phyloP scores from a whole-genome alignment of 2,797 vertebrate genomes.

The Bufotes viridis region DNA sequence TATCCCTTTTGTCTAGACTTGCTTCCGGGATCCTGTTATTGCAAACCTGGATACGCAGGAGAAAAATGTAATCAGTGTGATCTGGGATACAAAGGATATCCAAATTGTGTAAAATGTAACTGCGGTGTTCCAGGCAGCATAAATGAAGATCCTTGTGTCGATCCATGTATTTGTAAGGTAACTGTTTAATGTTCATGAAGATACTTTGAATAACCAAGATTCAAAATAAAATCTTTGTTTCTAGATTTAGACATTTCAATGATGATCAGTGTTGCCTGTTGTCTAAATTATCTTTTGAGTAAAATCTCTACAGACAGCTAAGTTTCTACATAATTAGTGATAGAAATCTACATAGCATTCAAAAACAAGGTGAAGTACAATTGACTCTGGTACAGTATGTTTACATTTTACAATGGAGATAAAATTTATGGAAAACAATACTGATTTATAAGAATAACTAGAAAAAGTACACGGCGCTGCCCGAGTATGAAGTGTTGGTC shows the following conservation, averaged over 20 bases:
- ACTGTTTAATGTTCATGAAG: background rate
- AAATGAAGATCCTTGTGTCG: constrained; percentile 88
- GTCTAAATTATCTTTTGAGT: background rate
- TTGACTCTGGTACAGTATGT: background rate
- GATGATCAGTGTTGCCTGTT: background rate
- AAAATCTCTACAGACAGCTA: background rate
- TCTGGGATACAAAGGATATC: constrained; percentile 87
- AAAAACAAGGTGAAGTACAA: background rate
- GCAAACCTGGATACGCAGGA: constrained; percentile 90
- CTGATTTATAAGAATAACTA: too few relatives aligned
- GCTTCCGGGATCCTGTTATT: constrained; percentile 87
- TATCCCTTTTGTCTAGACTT: constrained; percentile 72
- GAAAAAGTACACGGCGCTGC: too few relatives aligned
- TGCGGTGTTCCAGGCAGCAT: constrained; percentile 87
- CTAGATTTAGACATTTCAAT: background rate
- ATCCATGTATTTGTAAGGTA: constrained; percentile 93
- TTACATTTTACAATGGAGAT: background rate
- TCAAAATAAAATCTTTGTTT: background rate
- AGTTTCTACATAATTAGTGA: background rate
- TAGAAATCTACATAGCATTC: background rate
- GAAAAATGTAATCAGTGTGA: constrained; percentile 85
- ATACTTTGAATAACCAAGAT: too few relatives aligned
- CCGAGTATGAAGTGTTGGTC: too few relatives aligned
- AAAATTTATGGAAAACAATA: background rate
- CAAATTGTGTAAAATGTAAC: constrained; percentile 85